Base-by-base conservation (phyloP, 92 coral and sea anemone species). In the Virgularia gustaviana region DNA sequence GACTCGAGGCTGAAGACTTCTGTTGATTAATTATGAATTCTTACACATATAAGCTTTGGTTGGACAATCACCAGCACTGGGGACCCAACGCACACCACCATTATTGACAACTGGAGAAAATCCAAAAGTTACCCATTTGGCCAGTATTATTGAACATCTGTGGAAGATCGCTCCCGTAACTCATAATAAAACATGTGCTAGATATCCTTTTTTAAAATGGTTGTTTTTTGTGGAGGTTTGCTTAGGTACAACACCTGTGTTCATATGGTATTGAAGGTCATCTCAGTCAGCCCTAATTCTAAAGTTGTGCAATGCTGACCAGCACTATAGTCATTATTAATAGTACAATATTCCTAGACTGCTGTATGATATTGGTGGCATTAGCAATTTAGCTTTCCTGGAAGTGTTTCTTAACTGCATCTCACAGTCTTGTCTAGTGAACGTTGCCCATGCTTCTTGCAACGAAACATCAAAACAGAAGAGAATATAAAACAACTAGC, bases 361-460 rank as follows among this genome's bases (percentile, higher is more conserved):
- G 23, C 19, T 0, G 19, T 0, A 25, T 0, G 19, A 16, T 22
- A 53, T 22, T 53, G 18, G 16, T 12, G 9, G 20, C 0, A 16
- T 0, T 16, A 32, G 16, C 6, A 32, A 19, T 25, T 9, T 32
- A 0, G 0, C 33, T 25, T 0, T 43, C n/a, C 51, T 9, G 13
- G 4, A 42, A 1, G 19, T 49, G 19, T 67, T 68, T 49, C 61
- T 51, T 68, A 11, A 68, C 51, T 5, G 22, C 33, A 12, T 49
- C 7, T 19, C 61, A 68, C 28, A 49, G 32, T 68, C 24, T 29
- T 43, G 15, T 49, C 37, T 31, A 18, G 28, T n/a, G 60, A 20
- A 8, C 75, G 55, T 1, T 42, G 25, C 20, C 61, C 75, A 9
- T 68, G 75, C 54, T 68, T 49, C 51, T 49, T 68, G 18, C 28